phyloP scores from a whole-genome alignment of 1,140 invertebrate species.

The Colletes gigas region DNA sequence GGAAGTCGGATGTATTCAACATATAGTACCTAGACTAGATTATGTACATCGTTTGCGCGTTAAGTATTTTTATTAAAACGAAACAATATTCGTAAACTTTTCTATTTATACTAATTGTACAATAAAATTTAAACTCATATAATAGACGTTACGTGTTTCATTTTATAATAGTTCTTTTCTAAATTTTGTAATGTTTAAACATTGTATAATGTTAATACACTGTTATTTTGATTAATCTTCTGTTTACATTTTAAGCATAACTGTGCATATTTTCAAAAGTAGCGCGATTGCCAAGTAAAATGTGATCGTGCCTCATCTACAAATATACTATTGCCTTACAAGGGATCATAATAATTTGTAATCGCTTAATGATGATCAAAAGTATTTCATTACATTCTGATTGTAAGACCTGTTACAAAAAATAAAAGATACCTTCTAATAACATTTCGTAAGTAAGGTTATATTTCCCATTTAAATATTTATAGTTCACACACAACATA shows the following conservation, averaged over 20 bases:
- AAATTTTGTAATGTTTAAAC: background rate
- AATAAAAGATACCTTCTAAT: conserved; percentile 19
- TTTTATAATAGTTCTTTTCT: background rate
- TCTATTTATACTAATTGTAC: conserved; percentile 9
- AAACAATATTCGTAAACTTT: background rate
- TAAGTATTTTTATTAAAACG: conserved; percentile 6
- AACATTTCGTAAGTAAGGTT: conserved; percentile 11
- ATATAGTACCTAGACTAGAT: background rate
- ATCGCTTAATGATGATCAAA: background rate
- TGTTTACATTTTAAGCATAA: too few species aligned
- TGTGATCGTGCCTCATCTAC: too few species aligned
- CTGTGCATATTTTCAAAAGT: too few species aligned
- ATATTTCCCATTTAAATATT: conserved; percentile 33
- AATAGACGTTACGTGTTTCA: background rate
- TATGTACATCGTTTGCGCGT: background rate
- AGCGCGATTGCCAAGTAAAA: too few species aligned
- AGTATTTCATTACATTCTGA: background rate
- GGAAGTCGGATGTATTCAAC: background rate
- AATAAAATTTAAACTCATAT: background rate
- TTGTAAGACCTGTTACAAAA: conserved; percentile 11
- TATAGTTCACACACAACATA: conserved; percentile 31
- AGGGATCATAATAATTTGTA: too few species aligned
- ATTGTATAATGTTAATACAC: too few species aligned
- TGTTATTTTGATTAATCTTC: too few species aligned
- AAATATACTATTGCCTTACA: too few species aligned